These are phyloP conservation scores for Sepiola atlantica DNA, from an alignment of 2,888 invertebrate genomes.

Conservation along the genomic window DNA sequence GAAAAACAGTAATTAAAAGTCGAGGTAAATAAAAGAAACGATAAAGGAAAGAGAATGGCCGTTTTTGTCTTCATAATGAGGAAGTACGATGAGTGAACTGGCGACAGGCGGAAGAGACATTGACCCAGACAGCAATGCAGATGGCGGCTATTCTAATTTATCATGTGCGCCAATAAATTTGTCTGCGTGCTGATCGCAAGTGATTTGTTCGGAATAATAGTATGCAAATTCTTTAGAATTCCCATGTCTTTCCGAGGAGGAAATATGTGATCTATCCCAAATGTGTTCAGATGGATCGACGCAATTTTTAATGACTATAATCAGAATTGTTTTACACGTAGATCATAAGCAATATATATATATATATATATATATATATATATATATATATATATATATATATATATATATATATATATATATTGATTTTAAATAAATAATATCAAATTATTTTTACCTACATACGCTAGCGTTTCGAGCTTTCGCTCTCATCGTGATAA, in stretches of 20 bases:
- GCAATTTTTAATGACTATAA: not conserved
- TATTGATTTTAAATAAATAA: no score
- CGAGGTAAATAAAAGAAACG: not conserved
- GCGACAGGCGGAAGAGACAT: not conserved
- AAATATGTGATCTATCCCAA: not conserved
- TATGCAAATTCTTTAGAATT: not conserved
- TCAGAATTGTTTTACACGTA: not conserved
- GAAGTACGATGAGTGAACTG: not conserved
- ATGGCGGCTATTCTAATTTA: not conserved
- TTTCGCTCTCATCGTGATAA: no score
- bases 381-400: not conserved
- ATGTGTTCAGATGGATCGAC: not conserved
- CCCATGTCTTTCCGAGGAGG: not conserved
- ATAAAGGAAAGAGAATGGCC: not conserved
- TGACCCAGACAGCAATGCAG: not conserved
- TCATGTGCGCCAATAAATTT: not conserved
- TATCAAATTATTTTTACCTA: no score
- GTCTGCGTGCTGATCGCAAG: not conserved
- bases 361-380: not conserved
- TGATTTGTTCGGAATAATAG: not conserved
- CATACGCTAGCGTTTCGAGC: no score
- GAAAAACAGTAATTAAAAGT: not conserved
- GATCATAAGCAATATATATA: not conserved
- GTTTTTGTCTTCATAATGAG: not conserved
- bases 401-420: no score